Conservation (phyloP, 2,797 vertebrate genomes). For the Sparidentex hasta region DNA sequence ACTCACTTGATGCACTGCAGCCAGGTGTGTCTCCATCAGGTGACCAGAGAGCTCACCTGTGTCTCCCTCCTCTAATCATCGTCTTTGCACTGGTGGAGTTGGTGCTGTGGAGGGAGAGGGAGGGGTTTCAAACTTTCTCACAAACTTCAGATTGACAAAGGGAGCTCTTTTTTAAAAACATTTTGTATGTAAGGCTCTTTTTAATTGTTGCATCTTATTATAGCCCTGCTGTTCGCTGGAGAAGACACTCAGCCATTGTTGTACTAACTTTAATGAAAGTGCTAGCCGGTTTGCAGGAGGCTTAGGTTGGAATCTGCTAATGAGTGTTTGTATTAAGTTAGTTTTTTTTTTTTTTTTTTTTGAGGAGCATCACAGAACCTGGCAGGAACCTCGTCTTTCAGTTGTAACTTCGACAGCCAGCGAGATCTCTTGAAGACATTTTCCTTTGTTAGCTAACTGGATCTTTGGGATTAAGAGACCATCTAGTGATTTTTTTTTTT, state of each 20-base stretch:
- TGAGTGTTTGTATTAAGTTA: conserved; percentile 2
- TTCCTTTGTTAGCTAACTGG: conserved; percentile 60
- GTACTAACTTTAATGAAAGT: conserved; percentile 7
- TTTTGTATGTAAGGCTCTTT: too few species aligned
- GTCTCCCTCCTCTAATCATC: not conserved
- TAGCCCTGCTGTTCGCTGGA: not conserved
- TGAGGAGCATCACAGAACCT: conserved; percentile 12
- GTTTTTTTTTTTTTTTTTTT: not conserved
- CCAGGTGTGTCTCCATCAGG: conserved; percentile 49
- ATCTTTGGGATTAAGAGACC: conserved; percentile 74
- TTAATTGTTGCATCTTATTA: not conserved
- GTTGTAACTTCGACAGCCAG: conserved; percentile 13
- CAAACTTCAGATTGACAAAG: too few species aligned
- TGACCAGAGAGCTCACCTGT: not conserved
- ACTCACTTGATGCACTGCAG: conserved; percentile 64
- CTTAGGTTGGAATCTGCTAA: not conserved
- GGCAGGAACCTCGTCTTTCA: too few species aligned
- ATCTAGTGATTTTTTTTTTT: conserved; percentile 66
- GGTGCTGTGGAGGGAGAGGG: not conserved
- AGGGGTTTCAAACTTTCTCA: conserved; percentile 41
- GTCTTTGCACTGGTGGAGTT: not conserved
- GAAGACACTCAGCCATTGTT: not conserved
- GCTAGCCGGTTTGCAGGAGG: not conserved
- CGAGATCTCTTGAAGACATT: conserved; percentile 33
- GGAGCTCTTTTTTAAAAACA: too few species aligned